phyloP scores from a whole-genome alignment of 2,797 vertebrate species.

The Artibeus jamaicensis region DNA sequence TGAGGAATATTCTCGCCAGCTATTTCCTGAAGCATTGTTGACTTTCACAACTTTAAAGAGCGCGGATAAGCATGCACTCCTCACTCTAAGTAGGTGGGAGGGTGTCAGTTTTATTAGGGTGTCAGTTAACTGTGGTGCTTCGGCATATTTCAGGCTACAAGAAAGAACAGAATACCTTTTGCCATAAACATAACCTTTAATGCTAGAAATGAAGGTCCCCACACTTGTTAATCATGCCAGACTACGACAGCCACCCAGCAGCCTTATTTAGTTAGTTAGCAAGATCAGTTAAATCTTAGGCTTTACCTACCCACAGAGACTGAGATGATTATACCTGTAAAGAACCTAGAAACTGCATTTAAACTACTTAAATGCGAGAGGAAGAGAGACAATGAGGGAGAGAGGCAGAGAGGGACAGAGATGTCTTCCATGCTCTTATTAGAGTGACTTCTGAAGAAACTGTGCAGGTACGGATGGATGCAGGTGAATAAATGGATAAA shows the following conservation, averaged over 20 bases:
- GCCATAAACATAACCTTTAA: not conserved
- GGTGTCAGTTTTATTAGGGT: not conserved
- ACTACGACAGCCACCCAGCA: conserved; percentile 44
- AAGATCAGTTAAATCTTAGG: conserved; percentile 26
- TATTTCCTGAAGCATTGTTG: conserved; percentile 20
- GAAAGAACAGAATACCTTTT: conserved; percentile 1
- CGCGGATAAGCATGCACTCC: not conserved
- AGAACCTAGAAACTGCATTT: conserved; percentile 42
- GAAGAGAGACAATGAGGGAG: not conserved
- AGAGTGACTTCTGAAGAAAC: conserved; percentile 46
- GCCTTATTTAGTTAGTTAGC: conserved; percentile 12
- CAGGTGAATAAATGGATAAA: conserved; percentile 10
- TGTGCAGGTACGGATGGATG: conserved; percentile 20
- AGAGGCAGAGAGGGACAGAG: not conserved
- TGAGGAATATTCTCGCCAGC: not conserved
- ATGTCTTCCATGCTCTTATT: conserved; percentile 48
- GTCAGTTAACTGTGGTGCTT: not conserved
- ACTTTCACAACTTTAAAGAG: conserved; percentile 32
- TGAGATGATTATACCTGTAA: conserved; percentile 60
- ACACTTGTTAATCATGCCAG: conserved; percentile 65
- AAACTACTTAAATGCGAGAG: not conserved
- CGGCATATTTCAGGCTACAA: not conserved
- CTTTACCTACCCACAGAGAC: conserved; percentile 60
- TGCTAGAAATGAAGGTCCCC: conserved; percentile 60
- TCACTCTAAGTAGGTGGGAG: conserved; percentile 27